These are phyloP conservation scores for Tetramorium parvispinum DNA, from an alignment of 1,140 invertebrate genomes.

Conservation along the genomic window DNA sequence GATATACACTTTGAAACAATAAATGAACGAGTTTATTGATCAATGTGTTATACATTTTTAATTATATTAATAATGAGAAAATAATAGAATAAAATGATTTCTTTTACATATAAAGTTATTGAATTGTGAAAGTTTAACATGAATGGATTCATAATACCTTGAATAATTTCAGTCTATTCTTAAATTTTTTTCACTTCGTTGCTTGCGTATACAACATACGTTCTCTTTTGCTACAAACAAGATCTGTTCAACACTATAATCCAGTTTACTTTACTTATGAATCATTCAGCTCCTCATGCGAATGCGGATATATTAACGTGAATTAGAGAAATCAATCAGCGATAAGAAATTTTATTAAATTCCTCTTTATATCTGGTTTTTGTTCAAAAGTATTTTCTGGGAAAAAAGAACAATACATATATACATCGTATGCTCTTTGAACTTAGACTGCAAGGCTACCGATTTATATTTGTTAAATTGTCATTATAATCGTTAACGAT, in stretches of 20 bases:
- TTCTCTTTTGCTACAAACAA: slow-evolving; percentile 15
- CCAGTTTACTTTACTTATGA: slow-evolving; percentile 27
- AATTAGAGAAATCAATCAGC: not conserved
- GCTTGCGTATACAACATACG: not conserved
- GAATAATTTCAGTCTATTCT: not conserved
- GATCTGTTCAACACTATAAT: slow-evolving; percentile 13
- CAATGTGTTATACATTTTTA: not conserved
- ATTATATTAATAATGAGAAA: not conserved
- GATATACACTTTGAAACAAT: not conserved
- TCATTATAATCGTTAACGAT: slow-evolving; percentile 62
- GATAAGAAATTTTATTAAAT: not conserved
- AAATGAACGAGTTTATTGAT: not conserved
- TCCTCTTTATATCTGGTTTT: not conserved
- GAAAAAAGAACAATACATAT: no score
- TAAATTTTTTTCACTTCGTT: not conserved
- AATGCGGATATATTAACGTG: not conserved
- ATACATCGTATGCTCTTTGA: no score
- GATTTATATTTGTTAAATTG: slow-evolving; percentile 37
- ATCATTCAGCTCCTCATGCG: no score
- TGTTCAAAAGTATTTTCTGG: no score
- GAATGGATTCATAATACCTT: not conserved
- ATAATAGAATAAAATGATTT: not conserved
- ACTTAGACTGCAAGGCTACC: not conserved
- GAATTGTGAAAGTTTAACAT: not conserved
- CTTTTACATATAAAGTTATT: not conserved